A percentile compares a stretch with the other conserved stretches of the same genome.
These are phyloP conservation scores for Rhamnusium bicolor DNA, from an alignment of 2,888 invertebrate genomes.

Conservation along the genomic window DNA sequence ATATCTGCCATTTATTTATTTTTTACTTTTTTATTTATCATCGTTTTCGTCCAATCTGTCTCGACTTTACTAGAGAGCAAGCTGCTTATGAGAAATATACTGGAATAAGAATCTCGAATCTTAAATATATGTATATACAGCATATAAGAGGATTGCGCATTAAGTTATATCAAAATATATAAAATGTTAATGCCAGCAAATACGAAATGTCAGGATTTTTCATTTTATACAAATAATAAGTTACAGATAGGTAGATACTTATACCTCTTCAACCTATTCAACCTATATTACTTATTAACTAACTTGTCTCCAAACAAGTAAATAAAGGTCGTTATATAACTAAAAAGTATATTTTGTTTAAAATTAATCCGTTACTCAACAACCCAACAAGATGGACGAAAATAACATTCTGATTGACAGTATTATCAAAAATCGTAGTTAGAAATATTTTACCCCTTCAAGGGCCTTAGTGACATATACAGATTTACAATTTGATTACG, in stretches of 20 bases:
- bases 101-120: constrained; percentile 12
- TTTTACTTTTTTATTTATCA: constrained; percentile 34
- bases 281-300: neutral
- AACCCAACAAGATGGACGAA: too few relatives aligned
- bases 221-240: constrained; percentile 8
- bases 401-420: too few relatives aligned
- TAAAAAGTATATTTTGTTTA: too few relatives aligned
- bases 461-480: too few relatives aligned
- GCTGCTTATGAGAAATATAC: constrained; percentile 30
- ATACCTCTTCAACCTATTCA: neutral
- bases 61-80: constrained; percentile 25
- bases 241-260: neutral
- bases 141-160: constrained; percentile 25
- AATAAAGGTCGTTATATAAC: too few relatives aligned
- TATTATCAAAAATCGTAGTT: too few relatives aligned
- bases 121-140: constrained; percentile 24
- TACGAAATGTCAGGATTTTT: neutral
- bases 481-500: too few relatives aligned
- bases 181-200: constrained; percentile 6
- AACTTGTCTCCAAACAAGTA: neutral
- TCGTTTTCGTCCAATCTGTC: constrained; percentile 38
- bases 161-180: constrained; percentile 27
- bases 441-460: too few relatives aligned
- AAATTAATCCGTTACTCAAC: too few relatives aligned
- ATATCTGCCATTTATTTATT: constrained; percentile 43